Evolutionary conservation across 1,140 invertebrate species (phyloP).

Genomic region (Drosophila tristis): DNA sequence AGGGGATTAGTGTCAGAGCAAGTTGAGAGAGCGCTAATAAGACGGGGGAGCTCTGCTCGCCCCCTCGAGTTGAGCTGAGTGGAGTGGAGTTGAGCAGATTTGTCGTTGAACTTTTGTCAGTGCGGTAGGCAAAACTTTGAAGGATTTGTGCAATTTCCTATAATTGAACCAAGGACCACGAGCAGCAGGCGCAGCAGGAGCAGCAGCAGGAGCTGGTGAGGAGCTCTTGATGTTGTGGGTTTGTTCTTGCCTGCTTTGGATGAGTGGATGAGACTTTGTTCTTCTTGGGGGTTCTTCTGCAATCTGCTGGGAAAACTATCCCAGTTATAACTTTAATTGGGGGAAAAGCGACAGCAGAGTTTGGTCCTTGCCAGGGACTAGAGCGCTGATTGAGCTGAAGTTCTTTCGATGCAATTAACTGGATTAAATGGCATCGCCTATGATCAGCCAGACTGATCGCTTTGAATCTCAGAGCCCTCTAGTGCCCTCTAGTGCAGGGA

Average conservation of each 20-base stretch:
- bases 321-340: no score
- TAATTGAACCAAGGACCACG: constrained; percentile 54
- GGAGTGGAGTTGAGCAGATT: constrained; percentile 5
- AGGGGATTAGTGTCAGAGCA: constrained; percentile 67
- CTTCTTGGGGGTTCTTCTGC: constrained; percentile 1
- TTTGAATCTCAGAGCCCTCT: no score
- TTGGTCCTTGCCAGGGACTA: no score
- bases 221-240: constrained; percentile 7
- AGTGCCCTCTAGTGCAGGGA: no score
- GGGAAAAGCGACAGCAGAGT: no score
- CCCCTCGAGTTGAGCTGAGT: constrained; percentile 4
- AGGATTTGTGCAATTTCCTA: constrained; percentile 75
- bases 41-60: constrained; percentile 35
- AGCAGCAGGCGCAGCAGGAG: background rate
- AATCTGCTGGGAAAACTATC: no score
- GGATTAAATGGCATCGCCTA: background rate
- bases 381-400: no score
- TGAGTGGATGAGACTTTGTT: constrained; percentile 15
- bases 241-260: constrained; percentile 22
- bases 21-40: constrained; percentile 72
- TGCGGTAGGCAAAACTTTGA: constrained; percentile 58
- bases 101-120: constrained; percentile 43
- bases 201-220: background rate
- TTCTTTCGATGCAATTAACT: no score
- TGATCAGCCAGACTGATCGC: background rate